Conservation (phyloP, 2,797 vertebrate genomes). For the Syndactyla subalaris region DNA sequence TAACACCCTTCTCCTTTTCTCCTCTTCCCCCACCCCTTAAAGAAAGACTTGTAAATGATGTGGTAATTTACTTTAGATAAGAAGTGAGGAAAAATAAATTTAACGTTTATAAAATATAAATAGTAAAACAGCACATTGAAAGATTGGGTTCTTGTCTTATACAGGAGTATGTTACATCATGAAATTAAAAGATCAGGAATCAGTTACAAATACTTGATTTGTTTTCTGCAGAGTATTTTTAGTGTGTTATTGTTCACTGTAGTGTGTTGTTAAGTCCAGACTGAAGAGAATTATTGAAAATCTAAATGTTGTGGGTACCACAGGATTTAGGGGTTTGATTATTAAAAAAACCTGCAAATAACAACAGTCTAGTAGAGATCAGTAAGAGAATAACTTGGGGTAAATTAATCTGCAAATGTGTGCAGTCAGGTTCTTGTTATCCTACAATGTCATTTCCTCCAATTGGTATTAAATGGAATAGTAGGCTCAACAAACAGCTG, state of each 20-base stretch:
- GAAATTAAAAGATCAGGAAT: neutral
- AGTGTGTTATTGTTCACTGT: neutral
- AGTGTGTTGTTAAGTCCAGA: neutral
- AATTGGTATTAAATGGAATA: neutral
- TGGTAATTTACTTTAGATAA: neutral
- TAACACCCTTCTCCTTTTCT: neutral
- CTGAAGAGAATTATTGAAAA: neutral
- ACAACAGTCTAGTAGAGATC: neutral
- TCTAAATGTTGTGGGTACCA: neutral
- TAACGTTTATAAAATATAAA: neutral
- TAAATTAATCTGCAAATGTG: neutral
- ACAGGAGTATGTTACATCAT: neutral
- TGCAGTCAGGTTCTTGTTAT: neutral
- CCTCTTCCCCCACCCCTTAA: accelerated
- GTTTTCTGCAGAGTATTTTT: neutral
- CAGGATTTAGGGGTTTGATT: neutral
- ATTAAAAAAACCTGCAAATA: neutral
- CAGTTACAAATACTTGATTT: neutral
- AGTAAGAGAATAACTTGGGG: neutral
- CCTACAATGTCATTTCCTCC: neutral
- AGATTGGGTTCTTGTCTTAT: neutral
- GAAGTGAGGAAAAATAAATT: neutral
- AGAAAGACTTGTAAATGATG: neutral
- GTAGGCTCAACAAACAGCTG: neutral
- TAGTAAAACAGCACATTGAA: neutral